Percentiles rank a stretch among this genome's conserved stretches.
These are phyloP conservation scores for Chrysina gloriosa DNA, from an alignment of 2,888 invertebrate genomes.

Conservation along the genomic window DNA sequence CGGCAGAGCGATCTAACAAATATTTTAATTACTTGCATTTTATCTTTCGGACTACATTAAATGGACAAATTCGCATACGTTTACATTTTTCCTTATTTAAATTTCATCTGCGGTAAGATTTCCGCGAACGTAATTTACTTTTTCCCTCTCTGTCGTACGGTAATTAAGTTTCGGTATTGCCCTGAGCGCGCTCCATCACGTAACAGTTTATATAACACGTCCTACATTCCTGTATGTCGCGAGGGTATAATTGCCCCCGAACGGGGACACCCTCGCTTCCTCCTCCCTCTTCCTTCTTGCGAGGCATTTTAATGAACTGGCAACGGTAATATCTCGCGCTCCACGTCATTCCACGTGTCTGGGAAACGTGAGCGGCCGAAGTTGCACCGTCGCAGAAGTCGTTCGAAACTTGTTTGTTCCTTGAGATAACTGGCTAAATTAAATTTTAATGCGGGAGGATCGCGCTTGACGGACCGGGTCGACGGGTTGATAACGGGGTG, in stretches of 20 bases:
- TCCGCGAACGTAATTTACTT: constrained; percentile 3
- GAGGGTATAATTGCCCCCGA: neutral
- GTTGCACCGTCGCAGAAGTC: neutral
- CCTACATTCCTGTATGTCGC: neutral
- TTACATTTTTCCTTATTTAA: neutral
- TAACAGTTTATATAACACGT: constrained; percentile 3
- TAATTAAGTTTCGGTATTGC: constrained; percentile 7
- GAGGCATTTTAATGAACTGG: constrained; percentile 11
- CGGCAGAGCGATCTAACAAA: too few relatives aligned
- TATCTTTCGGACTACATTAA: too few relatives aligned
- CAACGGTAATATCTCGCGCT: constrained; percentile 17
- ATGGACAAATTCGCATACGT: too few relatives aligned
- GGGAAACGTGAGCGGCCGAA: neutral
- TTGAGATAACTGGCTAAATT: constrained; percentile 12
- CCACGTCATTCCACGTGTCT: neutral
- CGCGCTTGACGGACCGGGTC: neutral
- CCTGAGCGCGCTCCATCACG: neutral
- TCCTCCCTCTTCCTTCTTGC: too few relatives aligned
- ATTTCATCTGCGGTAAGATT: neutral
- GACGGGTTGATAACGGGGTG: too few relatives aligned
- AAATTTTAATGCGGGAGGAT: constrained; percentile 3
- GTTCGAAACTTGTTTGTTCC: constrained; percentile 17
- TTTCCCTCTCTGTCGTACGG: neutral
- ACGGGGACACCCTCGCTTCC: neutral
- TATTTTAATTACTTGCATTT: too few relatives aligned